A percentile compares a stretch with the other conserved stretches of the same genome.
phyloP scores from a whole-genome alignment of 37 sponge, comb jelly and placozoan species.

The Spongilla lacustris region DNA sequence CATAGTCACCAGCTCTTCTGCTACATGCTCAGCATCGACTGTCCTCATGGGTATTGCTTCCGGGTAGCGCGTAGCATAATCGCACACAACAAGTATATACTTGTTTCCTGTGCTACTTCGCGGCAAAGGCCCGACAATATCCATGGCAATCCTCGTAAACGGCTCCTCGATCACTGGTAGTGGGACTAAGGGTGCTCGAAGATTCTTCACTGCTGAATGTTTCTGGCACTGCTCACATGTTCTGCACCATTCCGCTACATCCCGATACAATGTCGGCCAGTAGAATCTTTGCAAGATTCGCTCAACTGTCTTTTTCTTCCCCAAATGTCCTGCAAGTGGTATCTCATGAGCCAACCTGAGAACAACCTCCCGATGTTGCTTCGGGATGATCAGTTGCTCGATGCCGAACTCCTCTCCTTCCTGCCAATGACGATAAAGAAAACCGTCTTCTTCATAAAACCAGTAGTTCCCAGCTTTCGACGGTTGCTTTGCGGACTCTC shows the following conservation, averaged over 20 bases:
- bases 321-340: constrained; percentile 59
- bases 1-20: constrained; percentile 35
- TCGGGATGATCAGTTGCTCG: too few relatives aligned
- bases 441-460: too few relatives aligned
- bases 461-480: too few relatives aligned
- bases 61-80: constrained; percentile 58
- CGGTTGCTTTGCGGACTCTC: too few relatives aligned
- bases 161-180: constrained; percentile 42
- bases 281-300: constrained; percentile 41
- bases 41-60: constrained; percentile 48
- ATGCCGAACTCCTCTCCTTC: too few relatives aligned
- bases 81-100: constrained; percentile 43
- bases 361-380: too few relatives aligned
- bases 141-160: constrained; percentile 59
- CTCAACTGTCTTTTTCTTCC: constrained; percentile 39
- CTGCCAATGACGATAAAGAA: too few relatives aligned
- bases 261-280: constrained; percentile 53
- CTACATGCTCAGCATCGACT: constrained; percentile 45
- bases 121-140: constrained; percentile 60
- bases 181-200: constrained; percentile 43
- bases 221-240: constrained; percentile 41
- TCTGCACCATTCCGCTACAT: constrained; percentile 34
- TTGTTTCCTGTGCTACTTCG: constrained; percentile 16
- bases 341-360: constrained; percentile 3
- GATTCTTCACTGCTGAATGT: not conserved